These are phyloP conservation scores for Dendronephthya gigantea DNA, from an alignment of 64 coral and sea anemone species.

Conservation along the genomic window DNA sequence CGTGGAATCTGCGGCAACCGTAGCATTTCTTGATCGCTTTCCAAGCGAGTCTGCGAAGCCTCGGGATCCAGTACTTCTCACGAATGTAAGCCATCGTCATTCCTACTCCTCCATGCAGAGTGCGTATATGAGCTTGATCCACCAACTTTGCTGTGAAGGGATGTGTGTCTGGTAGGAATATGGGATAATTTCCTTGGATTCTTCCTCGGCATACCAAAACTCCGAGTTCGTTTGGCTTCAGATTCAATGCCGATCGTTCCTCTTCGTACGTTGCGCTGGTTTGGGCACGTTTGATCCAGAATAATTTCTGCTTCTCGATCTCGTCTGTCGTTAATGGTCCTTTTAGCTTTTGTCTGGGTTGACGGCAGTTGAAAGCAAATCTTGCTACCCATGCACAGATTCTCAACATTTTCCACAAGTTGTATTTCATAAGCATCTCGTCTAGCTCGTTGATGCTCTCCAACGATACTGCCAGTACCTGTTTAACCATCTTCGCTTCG, in stretches of 20 bases:
- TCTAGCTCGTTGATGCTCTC: not conserved
- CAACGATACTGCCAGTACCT: not conserved
- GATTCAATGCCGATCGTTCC: not conserved
- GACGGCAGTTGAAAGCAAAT: not conserved
- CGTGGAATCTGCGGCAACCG: not conserved
- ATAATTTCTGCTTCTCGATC: not conserved
- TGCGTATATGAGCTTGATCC: not conserved
- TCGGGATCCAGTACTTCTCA: not conserved
- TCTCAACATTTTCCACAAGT: not conserved
- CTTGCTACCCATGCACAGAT: not conserved
- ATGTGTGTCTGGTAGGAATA: not conserved
- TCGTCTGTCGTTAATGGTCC: not conserved
- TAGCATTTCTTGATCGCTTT: not conserved
- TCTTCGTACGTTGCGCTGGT: not conserved
- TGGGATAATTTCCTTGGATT: not conserved
- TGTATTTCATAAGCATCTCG: not conserved
- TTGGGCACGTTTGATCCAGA: not conserved
- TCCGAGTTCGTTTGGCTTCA: not conserved
- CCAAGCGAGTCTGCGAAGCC: not conserved
- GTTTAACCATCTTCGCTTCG: not conserved
- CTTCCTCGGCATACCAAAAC: not conserved
- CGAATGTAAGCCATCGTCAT: not conserved
- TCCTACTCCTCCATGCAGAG: not conserved
- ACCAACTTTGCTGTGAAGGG: not conserved
- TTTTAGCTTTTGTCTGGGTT: not conserved